phyloP scores from a whole-genome alignment of 2,113 vertebrate species.

The Perca flavescens region DNA sequence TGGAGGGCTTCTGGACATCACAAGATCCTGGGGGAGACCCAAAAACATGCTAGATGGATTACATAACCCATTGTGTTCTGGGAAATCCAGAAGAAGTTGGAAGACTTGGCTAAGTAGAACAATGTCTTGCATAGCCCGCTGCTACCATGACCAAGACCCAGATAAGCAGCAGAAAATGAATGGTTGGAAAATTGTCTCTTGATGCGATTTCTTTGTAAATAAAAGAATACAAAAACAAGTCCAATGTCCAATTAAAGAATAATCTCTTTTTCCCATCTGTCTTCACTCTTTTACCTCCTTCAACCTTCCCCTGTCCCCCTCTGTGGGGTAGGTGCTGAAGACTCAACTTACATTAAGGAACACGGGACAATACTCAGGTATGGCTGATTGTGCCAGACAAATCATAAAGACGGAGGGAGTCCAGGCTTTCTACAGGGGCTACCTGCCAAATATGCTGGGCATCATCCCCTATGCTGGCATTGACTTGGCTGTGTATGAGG shows the following conservation, averaged over 20 bases:
- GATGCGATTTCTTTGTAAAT: not conserved
- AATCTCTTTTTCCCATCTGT: not conserved
- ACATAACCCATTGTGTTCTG: too few relatives aligned
- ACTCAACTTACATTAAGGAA: constrained; percentile 77
- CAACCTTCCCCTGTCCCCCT: not conserved
- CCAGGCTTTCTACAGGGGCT: constrained; percentile 76
- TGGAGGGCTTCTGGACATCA: not conserved
- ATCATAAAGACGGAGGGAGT: constrained; percentile 76
- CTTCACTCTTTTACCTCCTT: not conserved
- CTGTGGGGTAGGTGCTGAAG: constrained; percentile 73
- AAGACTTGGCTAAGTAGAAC: too few relatives aligned
- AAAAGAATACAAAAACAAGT: not conserved
- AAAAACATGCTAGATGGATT: too few relatives aligned
- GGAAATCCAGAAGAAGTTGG: too few relatives aligned
- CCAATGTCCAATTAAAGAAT: not conserved
- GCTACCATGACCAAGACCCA: not conserved
- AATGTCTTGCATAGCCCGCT: too few relatives aligned
- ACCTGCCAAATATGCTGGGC: constrained; percentile 80
- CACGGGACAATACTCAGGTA: constrained; percentile 78
- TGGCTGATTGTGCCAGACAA: constrained; percentile 74
- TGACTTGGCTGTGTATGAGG: constrained; percentile 81
- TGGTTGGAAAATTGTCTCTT: not conserved
- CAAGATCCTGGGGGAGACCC: not conserved
- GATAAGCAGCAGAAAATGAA: not conserved
- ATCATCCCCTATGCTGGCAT: constrained; percentile 82